phyloP scores from a whole-genome alignment of 2,113 vertebrate species.

The Camelus bactrianus region DNA sequence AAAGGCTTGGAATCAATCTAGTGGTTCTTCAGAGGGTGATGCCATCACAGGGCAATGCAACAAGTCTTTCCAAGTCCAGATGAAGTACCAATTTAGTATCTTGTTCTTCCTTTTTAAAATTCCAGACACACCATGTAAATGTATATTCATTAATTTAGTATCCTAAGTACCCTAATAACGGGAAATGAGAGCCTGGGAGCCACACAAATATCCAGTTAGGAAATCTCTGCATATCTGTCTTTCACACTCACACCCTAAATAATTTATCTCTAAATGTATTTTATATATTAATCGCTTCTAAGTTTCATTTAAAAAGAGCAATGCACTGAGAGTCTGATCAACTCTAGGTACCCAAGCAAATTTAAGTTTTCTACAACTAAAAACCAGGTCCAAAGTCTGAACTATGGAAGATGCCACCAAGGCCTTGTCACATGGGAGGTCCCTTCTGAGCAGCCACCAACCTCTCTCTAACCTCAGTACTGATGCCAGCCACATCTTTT shows the following conservation, averaged over 20 bases:
- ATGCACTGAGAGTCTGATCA: background rate
- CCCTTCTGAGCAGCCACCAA: background rate
- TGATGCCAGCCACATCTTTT: background rate
- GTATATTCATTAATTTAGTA: background rate
- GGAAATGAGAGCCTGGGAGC: background rate
- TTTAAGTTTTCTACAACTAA: slow-evolving; percentile 24
- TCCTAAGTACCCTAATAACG: background rate
- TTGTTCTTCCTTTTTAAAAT: background rate
- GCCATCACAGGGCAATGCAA: background rate
- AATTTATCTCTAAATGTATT: background rate
- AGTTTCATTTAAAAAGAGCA: background rate
- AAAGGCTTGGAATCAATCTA: background rate
- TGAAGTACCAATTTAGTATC: background rate
- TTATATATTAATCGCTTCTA: background rate
- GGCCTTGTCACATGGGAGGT: background rate
- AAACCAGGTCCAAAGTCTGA: background rate
- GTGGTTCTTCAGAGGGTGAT: background rate
- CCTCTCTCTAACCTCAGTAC: background rate
- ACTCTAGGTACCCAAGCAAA: background rate
- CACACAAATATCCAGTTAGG: slow-evolving; percentile 16
- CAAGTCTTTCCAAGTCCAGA: background rate
- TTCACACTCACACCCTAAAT: background rate
- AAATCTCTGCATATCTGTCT: background rate
- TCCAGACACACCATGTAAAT: background rate
- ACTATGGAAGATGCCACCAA: background rate